Percentiles rank a stretch among this genome's conserved stretches.
Evolutionary conservation across 2,113 vertebrate species (phyloP).

Genomic region (Siphamia tubifer): DNA sequence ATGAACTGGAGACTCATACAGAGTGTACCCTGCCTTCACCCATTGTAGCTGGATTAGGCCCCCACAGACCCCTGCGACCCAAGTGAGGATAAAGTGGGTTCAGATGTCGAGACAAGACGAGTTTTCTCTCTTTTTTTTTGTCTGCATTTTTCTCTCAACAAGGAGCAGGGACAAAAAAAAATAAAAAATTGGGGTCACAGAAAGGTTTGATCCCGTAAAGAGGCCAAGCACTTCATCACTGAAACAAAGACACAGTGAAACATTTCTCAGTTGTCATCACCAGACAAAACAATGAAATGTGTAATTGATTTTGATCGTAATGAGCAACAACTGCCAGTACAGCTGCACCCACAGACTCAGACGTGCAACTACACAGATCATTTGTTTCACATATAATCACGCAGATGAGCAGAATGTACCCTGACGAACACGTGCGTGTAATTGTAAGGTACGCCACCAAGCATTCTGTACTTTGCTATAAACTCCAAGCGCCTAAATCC

Average conservation of each 20-base stretch:
- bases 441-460: neutral
- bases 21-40: too few species aligned
- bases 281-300: neutral
- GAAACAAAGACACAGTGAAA: neutral
- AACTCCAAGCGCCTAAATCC: neutral
- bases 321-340: neutral
- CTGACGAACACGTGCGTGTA: neutral
- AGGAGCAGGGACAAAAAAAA: neutral
- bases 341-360: neutral
- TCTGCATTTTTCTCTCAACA: neutral
- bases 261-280: neutral
- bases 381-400: neutral
- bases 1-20: too few species aligned
- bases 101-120: too few species aligned
- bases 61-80: too few species aligned
- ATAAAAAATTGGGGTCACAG: neutral
- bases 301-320: conserved; percentile 30
- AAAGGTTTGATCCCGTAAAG: neutral
- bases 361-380: conserved; percentile 7
- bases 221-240: neutral
- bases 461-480: neutral
- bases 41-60: too few species aligned
- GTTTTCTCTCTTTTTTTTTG: too few species aligned
- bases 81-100: too few species aligned
- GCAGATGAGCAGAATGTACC: neutral